Evolutionary conservation across 2,888 invertebrate genomes (phyloP).

Genomic region (Agrilus cyanescens): DNA sequence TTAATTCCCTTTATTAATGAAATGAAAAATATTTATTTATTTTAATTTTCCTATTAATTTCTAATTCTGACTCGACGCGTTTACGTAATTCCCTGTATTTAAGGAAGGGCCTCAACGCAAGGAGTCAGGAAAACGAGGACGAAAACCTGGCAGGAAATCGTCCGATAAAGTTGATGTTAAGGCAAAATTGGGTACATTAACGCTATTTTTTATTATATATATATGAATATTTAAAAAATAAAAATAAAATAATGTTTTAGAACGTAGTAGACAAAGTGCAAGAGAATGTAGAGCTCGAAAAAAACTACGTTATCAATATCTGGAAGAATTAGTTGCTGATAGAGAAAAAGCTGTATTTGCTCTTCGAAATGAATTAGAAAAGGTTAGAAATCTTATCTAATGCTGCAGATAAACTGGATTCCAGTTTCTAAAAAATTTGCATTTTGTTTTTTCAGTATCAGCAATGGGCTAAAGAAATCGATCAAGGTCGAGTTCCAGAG

Average conservation of each 20-base stretch:
- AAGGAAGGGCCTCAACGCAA: slow-evolving; percentile 56
- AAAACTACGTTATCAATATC: slow-evolving; percentile 91
- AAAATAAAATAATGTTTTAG: slow-evolving; percentile 38
- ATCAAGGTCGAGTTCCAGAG: slow-evolving; percentile 70
- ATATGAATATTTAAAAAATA: not conserved
- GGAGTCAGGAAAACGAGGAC: slow-evolving; percentile 77
- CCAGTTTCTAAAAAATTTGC: too few species aligned
- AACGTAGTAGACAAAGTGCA: slow-evolving; percentile 93
- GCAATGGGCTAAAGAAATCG: slow-evolving; percentile 68
- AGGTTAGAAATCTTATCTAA: slow-evolving; percentile 43
- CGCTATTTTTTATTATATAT: slow-evolving; percentile 3
- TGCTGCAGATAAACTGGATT: too few species aligned
- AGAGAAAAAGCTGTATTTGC: slow-evolving; percentile 85
- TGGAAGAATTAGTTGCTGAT: slow-evolving; percentile 89
- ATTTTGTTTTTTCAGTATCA: slow-evolving; percentile 52
- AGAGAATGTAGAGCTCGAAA: slow-evolving; percentile 94
- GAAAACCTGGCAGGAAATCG: slow-evolving; percentile 78
- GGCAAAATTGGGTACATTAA: slow-evolving; percentile 71
- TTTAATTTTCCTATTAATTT: too few species aligned
- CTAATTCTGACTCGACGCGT: too few species aligned
- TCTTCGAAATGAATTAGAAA: slow-evolving; percentile 79
- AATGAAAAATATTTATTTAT: too few species aligned
- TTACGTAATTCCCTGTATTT: slow-evolving; percentile 19
- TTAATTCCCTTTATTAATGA: too few species aligned
- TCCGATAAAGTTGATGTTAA: slow-evolving; percentile 86